Conservation (phyloP, 1,140 invertebrate species). For the Lutraria rhynchaena region DNA sequence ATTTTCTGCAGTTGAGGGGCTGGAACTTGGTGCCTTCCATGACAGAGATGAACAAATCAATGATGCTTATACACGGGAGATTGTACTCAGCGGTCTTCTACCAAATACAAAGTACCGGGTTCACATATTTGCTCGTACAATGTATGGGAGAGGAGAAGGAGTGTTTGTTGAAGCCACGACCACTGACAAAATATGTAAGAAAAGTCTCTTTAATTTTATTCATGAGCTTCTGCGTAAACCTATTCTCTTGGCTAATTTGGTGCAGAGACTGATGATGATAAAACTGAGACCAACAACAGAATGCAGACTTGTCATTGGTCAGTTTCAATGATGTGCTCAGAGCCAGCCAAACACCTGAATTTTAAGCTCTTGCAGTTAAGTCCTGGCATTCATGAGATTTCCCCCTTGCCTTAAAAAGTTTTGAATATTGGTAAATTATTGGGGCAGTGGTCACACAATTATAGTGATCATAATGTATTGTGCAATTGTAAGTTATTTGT, state of each 20-base stretch:
- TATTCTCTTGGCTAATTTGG: background rate
- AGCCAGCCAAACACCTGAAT: no score
- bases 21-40: constrained; percentile 88
- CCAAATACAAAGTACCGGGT: constrained; percentile 95
- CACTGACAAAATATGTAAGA: constrained; percentile 67
- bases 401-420: no score
- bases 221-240: background rate
- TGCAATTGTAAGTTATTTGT: no score
- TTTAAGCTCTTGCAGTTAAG: no score
- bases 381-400: no score
- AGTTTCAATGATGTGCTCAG: no score
- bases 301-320: no score
- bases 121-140: constrained; percentile 91
- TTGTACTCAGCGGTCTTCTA: constrained; percentile 92
- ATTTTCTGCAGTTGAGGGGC: constrained; percentile 81
- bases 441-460: no score
- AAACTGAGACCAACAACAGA: no score
- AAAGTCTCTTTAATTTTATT: background rate
- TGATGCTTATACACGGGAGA: constrained; percentile 88
- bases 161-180: constrained; percentile 77
- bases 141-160: constrained; percentile 89
- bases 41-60: constrained; percentile 86
- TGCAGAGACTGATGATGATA: no score
- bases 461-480: no score
- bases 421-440: no score